Evolutionary conservation across 2,797 vertebrate genomes (phyloP).

Genomic region (Cyprinodon diabolis): DNA sequence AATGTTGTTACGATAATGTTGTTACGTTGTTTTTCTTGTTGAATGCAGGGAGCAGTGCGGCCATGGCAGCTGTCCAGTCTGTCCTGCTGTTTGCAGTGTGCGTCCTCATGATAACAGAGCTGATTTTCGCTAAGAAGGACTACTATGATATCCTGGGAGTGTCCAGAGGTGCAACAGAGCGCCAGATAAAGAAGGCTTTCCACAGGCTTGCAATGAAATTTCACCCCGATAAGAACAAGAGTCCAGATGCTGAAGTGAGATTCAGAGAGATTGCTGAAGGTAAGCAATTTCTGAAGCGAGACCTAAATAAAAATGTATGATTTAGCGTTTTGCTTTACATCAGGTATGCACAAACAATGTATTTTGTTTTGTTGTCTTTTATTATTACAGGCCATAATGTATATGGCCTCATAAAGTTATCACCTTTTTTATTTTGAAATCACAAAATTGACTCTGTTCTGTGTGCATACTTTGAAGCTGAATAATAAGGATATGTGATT

Average conservation of each 20-base stretch:
- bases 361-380: background rate
- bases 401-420: background rate
- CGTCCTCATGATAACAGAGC: conserved; percentile 92
- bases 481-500: no score
- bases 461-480: no score
- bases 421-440: no score
- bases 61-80: conserved; percentile 89
- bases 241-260: conserved; percentile 90
- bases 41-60: conserved; percentile 40
- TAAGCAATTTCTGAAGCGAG: conserved; percentile 47
- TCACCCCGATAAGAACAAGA: conserved; percentile 97
- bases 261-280: conserved; percentile 97
- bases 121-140: conserved; percentile 91
- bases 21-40: conserved; percentile 3
- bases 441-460: no score
- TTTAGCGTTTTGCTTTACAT: background rate
- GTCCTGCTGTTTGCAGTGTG: conserved; percentile 89
- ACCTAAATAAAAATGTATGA: background rate
- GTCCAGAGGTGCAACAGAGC: conserved; percentile 90
- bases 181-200: conserved; percentile 97
- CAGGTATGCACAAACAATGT: background rate
- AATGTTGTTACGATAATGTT: no score
- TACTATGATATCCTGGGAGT: conserved; percentile 95
- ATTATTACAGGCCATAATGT: background rate
- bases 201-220: conserved; percentile 96